A percentile compares a stretch with the other conserved stretches of the same genome.
Conservation (phyloP, 2,888 invertebrate species). For the Buathra laborator region DNA sequence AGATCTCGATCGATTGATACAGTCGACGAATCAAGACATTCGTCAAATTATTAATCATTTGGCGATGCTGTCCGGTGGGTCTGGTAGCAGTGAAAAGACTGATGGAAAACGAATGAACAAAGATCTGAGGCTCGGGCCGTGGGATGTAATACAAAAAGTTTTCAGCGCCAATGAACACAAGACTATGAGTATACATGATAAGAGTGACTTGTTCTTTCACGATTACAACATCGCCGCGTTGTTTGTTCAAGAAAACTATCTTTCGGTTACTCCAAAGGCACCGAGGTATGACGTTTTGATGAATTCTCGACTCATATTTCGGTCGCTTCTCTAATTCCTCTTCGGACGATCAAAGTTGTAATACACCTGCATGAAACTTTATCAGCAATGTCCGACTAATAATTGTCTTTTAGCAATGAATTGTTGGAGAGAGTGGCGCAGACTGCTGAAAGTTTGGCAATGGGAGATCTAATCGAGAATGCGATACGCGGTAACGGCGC, state of each 20-base stretch:
- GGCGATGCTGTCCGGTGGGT: slow-evolving; percentile 90
- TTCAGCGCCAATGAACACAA: slow-evolving; percentile 93
- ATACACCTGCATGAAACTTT: background rate
- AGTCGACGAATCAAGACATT: slow-evolving; percentile 96
- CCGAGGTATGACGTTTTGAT: slow-evolving; percentile 87
- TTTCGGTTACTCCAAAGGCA: slow-evolving; percentile 91
- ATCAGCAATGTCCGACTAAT: background rate
- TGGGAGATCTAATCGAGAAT: slow-evolving; percentile 94
- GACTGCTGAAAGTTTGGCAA: slow-evolving; percentile 94
- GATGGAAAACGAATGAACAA: slow-evolving; percentile 88
- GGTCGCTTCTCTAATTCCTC: background rate
- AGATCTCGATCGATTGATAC: slow-evolving; percentile 93
- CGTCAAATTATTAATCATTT: slow-evolving; percentile 97
- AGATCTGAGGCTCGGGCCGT: slow-evolving; percentile 95
- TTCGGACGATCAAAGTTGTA: background rate
- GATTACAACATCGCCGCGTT: slow-evolving; percentile 98
- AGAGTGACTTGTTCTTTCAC: slow-evolving; percentile 96
- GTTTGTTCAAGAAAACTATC: slow-evolving; percentile 99
- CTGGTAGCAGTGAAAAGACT: slow-evolving; percentile 48
- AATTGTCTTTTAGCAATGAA: slow-evolving; percentile 85
- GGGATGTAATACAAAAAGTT: slow-evolving; percentile 96
- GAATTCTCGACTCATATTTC: background rate
- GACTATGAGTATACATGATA: slow-evolving; percentile 92
- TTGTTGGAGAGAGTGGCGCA: slow-evolving; percentile 90
- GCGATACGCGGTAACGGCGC: slow-evolving; percentile 92